Percentiles rank a stretch among this genome's conserved stretches.
phyloP scores from a whole-genome alignment of 2,888 invertebrate genomes.

The Smittia aterrima region DNA sequence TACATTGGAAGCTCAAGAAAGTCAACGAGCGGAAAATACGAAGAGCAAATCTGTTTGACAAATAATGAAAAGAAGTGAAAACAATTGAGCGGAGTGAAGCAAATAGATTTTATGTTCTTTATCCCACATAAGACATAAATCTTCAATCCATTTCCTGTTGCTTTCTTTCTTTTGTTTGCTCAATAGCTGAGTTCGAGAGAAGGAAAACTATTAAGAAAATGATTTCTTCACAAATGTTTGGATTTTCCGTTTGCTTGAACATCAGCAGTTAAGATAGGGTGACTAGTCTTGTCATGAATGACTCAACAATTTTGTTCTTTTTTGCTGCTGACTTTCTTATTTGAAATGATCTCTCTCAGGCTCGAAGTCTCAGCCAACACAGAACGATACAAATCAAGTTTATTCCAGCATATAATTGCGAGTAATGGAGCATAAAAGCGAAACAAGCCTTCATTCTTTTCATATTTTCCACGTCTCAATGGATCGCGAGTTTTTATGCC shows the following conservation, averaged over 20 bases:
- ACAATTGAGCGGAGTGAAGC: conserved; percentile 28
- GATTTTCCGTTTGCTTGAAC: not conserved
- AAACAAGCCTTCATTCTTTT: not conserved
- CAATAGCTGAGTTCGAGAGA: not conserved
- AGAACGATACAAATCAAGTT: not conserved
- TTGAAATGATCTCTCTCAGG: too few species aligned
- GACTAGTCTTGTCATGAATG: not conserved
- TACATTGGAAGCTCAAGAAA: conserved; percentile 16
- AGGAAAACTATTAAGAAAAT: conserved; percentile 18
- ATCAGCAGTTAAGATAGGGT: not conserved
- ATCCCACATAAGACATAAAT: conserved; percentile 40
- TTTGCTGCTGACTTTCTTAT: too few species aligned
- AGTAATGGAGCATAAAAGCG: conserved; percentile 17
- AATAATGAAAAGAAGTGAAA: conserved; percentile 30
- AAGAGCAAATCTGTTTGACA: not conserved
- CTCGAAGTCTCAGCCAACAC: too few species aligned
- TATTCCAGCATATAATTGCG: conserved; percentile 21
- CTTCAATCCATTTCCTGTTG: conserved; percentile 41
- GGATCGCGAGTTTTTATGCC: not conserved
- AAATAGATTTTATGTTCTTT: conserved; percentile 29
- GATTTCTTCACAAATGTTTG: conserved; percentile 29
- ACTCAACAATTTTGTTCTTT: too few species aligned
- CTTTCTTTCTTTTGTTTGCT: conserved; percentile 30
- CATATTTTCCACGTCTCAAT: conserved; percentile 1
- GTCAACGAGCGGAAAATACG: conserved; percentile 5